phyloP scores from a whole-genome alignment of 2,113 vertebrate genomes.

The Hystrix cristata region DNA sequence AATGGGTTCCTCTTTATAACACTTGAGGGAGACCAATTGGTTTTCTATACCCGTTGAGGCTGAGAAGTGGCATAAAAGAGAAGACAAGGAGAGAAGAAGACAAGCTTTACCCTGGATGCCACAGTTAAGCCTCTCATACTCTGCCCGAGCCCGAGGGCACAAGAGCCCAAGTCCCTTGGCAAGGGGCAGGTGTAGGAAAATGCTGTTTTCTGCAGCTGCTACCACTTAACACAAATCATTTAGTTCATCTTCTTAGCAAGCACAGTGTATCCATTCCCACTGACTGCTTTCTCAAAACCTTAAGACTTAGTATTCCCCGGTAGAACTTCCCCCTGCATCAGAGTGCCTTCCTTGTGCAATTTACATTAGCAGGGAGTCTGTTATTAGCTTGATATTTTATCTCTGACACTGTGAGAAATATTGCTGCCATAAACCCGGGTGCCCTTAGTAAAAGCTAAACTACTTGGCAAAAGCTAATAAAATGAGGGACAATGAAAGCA shows the following conservation, averaged over 20 bases:
- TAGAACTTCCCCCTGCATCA: constrained; percentile 76
- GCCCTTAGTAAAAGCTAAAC: constrained; percentile 87
- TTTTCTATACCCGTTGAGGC: not conserved
- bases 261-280: constrained; percentile 66
- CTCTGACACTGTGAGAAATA: constrained; percentile 88
- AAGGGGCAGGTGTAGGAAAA: constrained; percentile 77
- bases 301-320: constrained; percentile 72
- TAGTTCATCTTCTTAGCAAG: constrained; percentile 81
- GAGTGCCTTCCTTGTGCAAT: constrained; percentile 77
- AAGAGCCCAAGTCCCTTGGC: constrained; percentile 61
- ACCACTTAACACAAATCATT: constrained; percentile 84
- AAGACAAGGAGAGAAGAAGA: not conserved
- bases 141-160: not conserved
- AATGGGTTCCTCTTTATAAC: constrained; percentile 51
- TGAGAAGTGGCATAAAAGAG: constrained; percentile 36
- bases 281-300: constrained; percentile 70
- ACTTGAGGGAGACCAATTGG: constrained; percentile 38
- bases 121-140: constrained; percentile 1
- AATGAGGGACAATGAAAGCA: constrained; percentile 82
- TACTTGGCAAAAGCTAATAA: constrained; percentile 89
- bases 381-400: constrained; percentile 88
- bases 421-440: constrained; percentile 85
- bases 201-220: constrained; percentile 68
- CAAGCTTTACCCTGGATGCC: not conserved
- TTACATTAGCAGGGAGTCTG: constrained; percentile 84